Evolutionary conservation across 2,888 invertebrate genomes (phyloP).

Genomic region (Cerceris rybyensis): DNA sequence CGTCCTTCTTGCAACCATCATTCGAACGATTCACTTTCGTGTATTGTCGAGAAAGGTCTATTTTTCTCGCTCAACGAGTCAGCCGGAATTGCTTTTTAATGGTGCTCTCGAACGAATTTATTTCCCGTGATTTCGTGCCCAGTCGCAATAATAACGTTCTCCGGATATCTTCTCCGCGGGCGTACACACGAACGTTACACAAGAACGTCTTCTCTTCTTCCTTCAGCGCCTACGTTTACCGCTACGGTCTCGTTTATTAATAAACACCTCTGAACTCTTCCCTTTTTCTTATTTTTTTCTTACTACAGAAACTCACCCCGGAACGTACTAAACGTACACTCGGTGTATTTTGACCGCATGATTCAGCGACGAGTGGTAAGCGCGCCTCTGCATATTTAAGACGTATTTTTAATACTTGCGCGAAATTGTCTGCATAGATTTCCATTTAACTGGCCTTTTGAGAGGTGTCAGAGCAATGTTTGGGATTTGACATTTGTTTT

Average conservation of each 20-base stretch:
- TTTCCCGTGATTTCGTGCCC: not conserved
- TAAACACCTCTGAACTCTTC: conserved; percentile 42
- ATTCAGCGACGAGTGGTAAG: conserved; percentile 49
- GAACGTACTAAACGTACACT: conserved; percentile 49
- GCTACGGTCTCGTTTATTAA: conserved; percentile 56
- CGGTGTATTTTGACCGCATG: conserved; percentile 58
- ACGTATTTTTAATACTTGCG: conserved; percentile 23
- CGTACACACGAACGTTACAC: conserved; percentile 6
- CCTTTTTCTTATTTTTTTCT: conserved; percentile 3
- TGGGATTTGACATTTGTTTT: too few relatives aligned
- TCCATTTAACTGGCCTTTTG: not conserved
- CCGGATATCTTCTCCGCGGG: conserved; percentile 8
- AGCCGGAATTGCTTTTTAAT: conserved; percentile 1
- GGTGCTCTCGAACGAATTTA: not conserved
- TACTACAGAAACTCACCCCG: conserved; percentile 33
- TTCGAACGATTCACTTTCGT: too few relatives aligned
- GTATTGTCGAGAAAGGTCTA: too few relatives aligned
- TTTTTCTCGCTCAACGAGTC: too few relatives aligned
- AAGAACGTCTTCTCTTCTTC: conserved; percentile 6
- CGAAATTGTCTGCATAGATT: conserved; percentile 25
- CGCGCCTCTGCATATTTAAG: conserved; percentile 19
- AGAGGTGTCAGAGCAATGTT: too few relatives aligned
- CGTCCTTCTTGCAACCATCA: too few relatives aligned
- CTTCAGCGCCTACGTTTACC: conserved; percentile 7
- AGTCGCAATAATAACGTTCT: not conserved